Evolutionary conservation across 2,113 vertebrate genomes (phyloP), one percentile per base, ranked within the genome.

Genomic region (Rhombomys opimus): DNA sequence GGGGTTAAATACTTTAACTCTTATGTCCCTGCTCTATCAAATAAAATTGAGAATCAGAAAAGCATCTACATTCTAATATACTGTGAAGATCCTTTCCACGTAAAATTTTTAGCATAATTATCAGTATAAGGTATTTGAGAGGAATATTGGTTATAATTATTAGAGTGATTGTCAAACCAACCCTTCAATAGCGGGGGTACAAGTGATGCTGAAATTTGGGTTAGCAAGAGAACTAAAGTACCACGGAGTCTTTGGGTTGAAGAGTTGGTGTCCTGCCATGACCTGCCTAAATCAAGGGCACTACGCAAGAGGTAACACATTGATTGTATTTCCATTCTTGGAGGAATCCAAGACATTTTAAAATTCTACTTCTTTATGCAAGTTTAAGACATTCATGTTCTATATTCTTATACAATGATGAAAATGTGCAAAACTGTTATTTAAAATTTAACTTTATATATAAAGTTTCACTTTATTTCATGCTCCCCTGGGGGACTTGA

Each of bases 381-480:
- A 52, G 14, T 76, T 81, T 11, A 93, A 88, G 20, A 17, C 1
- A 87, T 81, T 82, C 46, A 46, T 61, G 80, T 54, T 92, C 9
- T 81, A 25, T n/a, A 15, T 70, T 92, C 30, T 76, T 11, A 22
- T 87, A 27, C 54, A 14, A 59, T 75, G 23, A 14, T 38, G 12
- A 23, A 63, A 84, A 84, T 63, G 81, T 41, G 23, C n/a, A 84
- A 84, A 63, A 84, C 25, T 63, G 61, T 46, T 85, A 85, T 85
- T 65, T 65, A 93, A 95, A 93, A 87, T 90, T 89, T 32, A 89
- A 50, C 30, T 92, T 82, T 38, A 63, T 4, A 15, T 4, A 9
- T 76, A 5, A 68, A 75, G 9, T 76, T 63, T 52, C 2, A 46
- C 41, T 3, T 46, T 46, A 78, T 9, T 6, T 38, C 52, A 46